Evolutionary conservation across 1,140 invertebrate species (phyloP), one percentile per base, ranked within the genome.

Genomic region (Caenorhabditis tropicalis): DNA sequence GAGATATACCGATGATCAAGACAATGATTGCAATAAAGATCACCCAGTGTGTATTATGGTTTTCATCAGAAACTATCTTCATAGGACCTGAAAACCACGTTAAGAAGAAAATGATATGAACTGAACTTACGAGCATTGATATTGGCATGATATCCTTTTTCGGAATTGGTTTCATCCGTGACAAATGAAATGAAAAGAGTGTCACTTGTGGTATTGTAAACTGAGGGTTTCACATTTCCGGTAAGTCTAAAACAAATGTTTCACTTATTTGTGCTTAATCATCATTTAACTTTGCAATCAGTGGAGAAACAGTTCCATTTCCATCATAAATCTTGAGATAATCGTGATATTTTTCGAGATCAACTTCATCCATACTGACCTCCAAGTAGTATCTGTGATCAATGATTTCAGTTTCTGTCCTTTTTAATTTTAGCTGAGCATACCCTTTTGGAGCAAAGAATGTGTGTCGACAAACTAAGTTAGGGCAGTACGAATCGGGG

Each of bases 301-400:
- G 10, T 2, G 65, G 36, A 74, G n/a, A 33, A 43, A 19, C 4
- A 4, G 65, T 46, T 5, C 21, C 24, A n/a, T 74, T 74, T 6
- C 65, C 65, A 24, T 74, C 65, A n/a, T 74, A 74, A 24, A 74
- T 74, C 3, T 74, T 43, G 10, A 74, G 21, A 10, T 24, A 74
- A 27, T 74, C 65, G 15, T 74, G 65, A 74, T 74, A 74, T 24
- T 31, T 39, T 12, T 74, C 65, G 43, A 74, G 43, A 46, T 74
- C 65, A 2, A 36, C 65, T 10, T 74, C 12, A 9, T 39, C 16
- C 15, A 74, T 43, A 3, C 15, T 4, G 24, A 74, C 9, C 10
- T 74, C 65, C 0, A 74, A 15, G n/a, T 36, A 74, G 24, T 43
- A 29, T 9, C 65, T 74, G 65, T 10, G 43, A 74, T 3, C 3